Evolutionary conservation across 1,140 invertebrate species (phyloP).

Genomic region (Rhopalosiphum padi): DNA sequence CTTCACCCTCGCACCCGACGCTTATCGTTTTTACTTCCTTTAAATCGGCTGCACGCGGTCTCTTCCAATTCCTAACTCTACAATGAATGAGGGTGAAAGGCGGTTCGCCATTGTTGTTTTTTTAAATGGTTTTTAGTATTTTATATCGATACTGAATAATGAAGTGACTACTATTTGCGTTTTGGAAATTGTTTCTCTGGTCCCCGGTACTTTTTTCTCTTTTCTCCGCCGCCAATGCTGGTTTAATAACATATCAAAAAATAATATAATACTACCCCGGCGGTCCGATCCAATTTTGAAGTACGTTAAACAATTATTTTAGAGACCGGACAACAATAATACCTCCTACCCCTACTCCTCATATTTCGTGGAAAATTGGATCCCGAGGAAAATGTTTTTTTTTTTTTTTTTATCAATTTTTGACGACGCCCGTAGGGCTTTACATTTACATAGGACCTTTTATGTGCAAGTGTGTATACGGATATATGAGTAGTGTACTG

Average conservation of each 20-base stretch:
- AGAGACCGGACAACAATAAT: constrained; percentile 55
- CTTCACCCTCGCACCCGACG: not conserved
- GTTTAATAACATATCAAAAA: constrained; percentile 54
- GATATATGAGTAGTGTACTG: not conserved
- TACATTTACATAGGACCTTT: constrained; percentile 56
- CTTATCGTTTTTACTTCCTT: constrained; percentile 46
- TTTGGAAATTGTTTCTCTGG: constrained; percentile 50
- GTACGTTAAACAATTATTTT: constrained; percentile 57
- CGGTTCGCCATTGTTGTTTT: constrained; percentile 41
- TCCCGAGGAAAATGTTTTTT: constrained; percentile 41
- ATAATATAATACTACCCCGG: constrained; percentile 44
- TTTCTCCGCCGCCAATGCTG: not conserved
- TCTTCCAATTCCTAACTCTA: constrained; percentile 16
- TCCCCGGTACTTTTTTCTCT: constrained; percentile 9
- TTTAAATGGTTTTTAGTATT: constrained; percentile 54
- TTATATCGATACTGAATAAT: constrained; percentile 54
- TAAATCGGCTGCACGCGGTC: constrained; percentile 40
- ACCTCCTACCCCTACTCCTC: not conserved
- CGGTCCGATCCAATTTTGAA: constrained; percentile 50
- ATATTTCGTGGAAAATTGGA: constrained; percentile 48
- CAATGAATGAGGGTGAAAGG: not conserved
- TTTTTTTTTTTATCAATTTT: constrained; percentile 56
- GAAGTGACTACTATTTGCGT: constrained; percentile 53
- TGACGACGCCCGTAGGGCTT: constrained; percentile 55
- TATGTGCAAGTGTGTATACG: not conserved